A percentile compares a stretch with the other conserved stretches of the same genome.
Evolutionary conservation across 2,113 vertebrate species (phyloP).

Genomic region (Hepsetus odoe): DNA sequence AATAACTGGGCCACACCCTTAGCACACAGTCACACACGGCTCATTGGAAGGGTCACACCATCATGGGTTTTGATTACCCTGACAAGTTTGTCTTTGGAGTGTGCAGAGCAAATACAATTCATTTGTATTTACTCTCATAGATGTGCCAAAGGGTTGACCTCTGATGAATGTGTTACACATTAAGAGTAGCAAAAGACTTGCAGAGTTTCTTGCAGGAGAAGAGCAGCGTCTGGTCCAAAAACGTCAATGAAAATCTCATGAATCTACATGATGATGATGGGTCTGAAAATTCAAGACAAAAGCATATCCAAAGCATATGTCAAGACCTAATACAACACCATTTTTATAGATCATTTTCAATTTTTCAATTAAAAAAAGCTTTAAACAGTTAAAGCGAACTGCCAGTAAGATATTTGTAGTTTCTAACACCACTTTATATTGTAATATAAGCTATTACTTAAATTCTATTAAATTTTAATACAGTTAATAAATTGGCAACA

Average conservation of each 20-base stretch:
- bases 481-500: too few species aligned
- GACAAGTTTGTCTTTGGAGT: conserved; percentile 44
- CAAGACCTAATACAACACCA: too few species aligned
- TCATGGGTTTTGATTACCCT: conserved; percentile 10
- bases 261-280: neutral
- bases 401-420: too few species aligned
- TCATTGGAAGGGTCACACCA: conserved; percentile 42
- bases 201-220: neutral
- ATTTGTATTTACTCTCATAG: conserved; percentile 40
- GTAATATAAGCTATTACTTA: too few species aligned
- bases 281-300: neutral
- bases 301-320: neutral
- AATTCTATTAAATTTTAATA: too few species aligned
- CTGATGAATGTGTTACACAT: conserved; percentile 3
- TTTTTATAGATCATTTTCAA: too few species aligned
- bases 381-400: too few species aligned
- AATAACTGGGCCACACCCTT: conserved; percentile 34
- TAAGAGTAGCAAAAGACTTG: neutral
- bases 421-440: too few species aligned
- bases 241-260: neutral
- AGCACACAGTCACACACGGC: neutral
- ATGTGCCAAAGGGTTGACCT: conserved; percentile 48
- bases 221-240: neutral
- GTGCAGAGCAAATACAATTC: conserved; percentile 43
- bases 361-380: too few species aligned